Evolutionary conservation across 2,113 vertebrate genomes (phyloP).

Genomic region (Tachysurus fulvidraco): DNA sequence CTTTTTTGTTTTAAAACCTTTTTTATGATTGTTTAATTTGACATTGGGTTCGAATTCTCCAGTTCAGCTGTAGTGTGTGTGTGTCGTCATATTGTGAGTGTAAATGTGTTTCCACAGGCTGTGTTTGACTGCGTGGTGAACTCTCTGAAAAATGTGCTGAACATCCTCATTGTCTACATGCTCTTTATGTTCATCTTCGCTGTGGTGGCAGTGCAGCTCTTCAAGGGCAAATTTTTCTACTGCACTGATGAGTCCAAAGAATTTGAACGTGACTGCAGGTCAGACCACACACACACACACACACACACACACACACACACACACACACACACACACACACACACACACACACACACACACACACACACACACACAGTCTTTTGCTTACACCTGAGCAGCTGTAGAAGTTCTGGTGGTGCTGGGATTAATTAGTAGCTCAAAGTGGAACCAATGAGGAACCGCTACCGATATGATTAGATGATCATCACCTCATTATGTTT

Average conservation of each 20-base stretch:
- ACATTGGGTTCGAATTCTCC: not conserved
- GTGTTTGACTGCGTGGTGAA: slow-evolving; percentile 97
- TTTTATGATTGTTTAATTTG: not conserved
- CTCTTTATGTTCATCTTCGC: slow-evolving; percentile 99
- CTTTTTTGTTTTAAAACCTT: not conserved
- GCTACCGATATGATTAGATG: not conserved
- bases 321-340: not conserved
- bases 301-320: slow-evolving; percentile 5
- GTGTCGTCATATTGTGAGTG: not conserved
- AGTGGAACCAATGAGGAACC: not conserved
- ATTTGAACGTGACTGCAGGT: slow-evolving; percentile 85
- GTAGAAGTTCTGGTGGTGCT: no score
- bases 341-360: no score
- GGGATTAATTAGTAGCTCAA: not conserved
- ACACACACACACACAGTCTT: no score
- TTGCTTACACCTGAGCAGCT: no score
- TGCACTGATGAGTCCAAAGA: slow-evolving; percentile 96
- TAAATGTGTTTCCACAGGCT: slow-evolving; percentile 72
- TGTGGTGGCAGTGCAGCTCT: slow-evolving; percentile 94
- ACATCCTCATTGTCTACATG: slow-evolving; percentile 97
- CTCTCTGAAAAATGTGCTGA: slow-evolving; percentile 94
- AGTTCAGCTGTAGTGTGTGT: not conserved
- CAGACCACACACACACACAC: slow-evolving; percentile 32
- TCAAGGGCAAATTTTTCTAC: slow-evolving; percentile 95
- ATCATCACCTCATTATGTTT: not conserved